Evolutionary conservation across 2,113 vertebrate species (phyloP).

Genomic region (Aldabrachelys gigantea): DNA sequence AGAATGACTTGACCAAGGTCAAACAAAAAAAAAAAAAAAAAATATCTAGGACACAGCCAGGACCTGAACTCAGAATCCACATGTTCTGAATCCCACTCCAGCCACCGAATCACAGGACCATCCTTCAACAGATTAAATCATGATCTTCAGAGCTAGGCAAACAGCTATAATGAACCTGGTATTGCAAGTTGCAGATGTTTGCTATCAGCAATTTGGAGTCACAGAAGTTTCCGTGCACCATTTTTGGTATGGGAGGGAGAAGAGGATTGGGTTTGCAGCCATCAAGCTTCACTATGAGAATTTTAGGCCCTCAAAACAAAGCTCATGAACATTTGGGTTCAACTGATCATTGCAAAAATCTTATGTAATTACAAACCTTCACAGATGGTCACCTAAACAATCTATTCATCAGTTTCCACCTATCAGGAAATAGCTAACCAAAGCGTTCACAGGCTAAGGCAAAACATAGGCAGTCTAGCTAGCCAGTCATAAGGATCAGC

Average conservation of each 20-base stretch:
- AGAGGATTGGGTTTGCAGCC: not conserved
- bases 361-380: not conserved
- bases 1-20: not conserved
- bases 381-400: not conserved
- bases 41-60: not conserved
- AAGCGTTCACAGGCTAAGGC: not conserved
- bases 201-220: rapidly evolving
- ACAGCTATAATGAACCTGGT: not conserved
- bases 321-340: not conserved
- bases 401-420: not conserved
- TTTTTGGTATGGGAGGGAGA: not conserved
- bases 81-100: not conserved
- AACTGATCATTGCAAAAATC: not conserved
- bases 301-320: not conserved
- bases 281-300: rapidly evolving
- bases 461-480: not conserved
- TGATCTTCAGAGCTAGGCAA: not conserved
- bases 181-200: not conserved
- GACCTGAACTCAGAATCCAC: not conserved
- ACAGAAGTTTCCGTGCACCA: rapidly evolving
- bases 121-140: not conserved
- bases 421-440: not conserved
- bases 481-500: not conserved
- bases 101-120: not conserved
- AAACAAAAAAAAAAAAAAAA: not conserved